A percentile compares a stretch with the other conserved stretches of the same genome.
Conservation (phyloP, 2,888 invertebrate genomes). For the Ctena decussata region DNA sequence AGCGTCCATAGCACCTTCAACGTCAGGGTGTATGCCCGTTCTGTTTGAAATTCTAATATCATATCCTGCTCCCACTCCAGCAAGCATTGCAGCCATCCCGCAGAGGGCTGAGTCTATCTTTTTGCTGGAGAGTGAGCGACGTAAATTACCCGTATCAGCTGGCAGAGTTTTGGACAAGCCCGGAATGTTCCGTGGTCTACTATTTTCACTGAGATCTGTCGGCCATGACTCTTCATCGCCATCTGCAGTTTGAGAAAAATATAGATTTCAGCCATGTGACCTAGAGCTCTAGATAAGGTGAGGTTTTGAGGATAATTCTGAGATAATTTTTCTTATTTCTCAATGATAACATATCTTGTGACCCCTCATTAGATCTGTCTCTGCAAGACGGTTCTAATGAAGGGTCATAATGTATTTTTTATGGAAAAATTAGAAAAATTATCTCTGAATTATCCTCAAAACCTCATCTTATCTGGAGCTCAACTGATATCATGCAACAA, state of each 20-base stretch:
- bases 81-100: constrained; percentile 96
- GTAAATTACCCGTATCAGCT: constrained; percentile 62
- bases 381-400: no score
- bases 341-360: no score
- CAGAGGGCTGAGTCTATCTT: constrained; percentile 91
- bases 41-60: constrained; percentile 95
- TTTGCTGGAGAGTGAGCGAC: constrained; percentile 46
- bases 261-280: no score
- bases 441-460: no score
- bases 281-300: no score
- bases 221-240: constrained; percentile 86
- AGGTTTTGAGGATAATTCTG: no score
- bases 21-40: constrained; percentile 81
- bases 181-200: constrained; percentile 78
- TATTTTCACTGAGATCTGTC: constrained; percentile 76
- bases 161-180: constrained; percentile 60
- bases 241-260: constrained; percentile 75
- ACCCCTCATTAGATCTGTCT: no score
- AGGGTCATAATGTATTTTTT: no score
- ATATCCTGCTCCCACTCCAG: constrained; percentile 95
- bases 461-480: no score
- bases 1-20: constrained; percentile 69
- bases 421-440: no score
- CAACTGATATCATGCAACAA: no score
- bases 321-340: no score